Evolutionary conservation across 2,113 vertebrate genomes (phyloP).

Genomic region (Rissa tridactyla): DNA sequence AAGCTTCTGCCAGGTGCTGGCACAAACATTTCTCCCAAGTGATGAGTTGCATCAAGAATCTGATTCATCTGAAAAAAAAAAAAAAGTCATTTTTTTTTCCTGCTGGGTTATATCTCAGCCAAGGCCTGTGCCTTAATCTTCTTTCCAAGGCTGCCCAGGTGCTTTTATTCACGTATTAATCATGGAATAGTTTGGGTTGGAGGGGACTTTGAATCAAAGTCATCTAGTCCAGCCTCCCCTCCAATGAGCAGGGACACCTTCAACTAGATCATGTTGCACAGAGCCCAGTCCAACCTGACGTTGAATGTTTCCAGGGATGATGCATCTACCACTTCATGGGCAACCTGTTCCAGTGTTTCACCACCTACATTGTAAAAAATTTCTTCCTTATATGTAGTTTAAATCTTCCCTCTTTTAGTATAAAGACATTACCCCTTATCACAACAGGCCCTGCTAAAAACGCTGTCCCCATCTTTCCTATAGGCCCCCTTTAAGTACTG

Average conservation of each 20-base stretch:
- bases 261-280: background rate
- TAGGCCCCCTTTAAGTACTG: background rate
- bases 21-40: accelerated
- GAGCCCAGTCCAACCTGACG: background rate
- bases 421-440: background rate
- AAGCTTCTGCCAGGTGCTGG: background rate
- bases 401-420: background rate
- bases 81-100: background rate
- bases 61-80: background rate
- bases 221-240: background rate
- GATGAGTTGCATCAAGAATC: background rate
- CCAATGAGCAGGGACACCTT: background rate
- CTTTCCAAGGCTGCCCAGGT: background rate
- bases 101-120: background rate
- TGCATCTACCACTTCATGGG: background rate
- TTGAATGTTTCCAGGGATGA: background rate
- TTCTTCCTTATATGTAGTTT: background rate
- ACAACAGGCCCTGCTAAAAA: background rate
- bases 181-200: background rate
- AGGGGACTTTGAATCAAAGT: background rate
- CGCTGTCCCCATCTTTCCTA: background rate
- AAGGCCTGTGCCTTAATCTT: background rate
- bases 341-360: background rate
- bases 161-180: background rate
- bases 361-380: background rate